Conservation (phyloP, 1,140 invertebrate species). For the Cyclargus thomasi region DNA sequence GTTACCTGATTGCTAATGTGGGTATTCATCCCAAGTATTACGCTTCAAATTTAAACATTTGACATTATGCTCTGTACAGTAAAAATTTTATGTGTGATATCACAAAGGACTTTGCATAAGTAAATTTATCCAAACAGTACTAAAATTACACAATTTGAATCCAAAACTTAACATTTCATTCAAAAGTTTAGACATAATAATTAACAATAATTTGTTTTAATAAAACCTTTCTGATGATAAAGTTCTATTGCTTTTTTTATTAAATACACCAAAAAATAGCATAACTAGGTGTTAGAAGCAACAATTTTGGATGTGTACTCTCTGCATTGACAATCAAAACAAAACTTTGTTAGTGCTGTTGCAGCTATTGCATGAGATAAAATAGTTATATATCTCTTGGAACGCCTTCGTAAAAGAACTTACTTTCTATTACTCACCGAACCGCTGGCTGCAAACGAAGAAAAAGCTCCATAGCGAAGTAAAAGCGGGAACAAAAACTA, state of each 20-base stretch:
- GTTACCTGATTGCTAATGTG: no score
- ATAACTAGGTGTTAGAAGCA: not conserved
- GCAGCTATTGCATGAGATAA: not conserved
- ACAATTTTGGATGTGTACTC: slow-evolving; percentile 10
- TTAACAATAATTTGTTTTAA: no score
- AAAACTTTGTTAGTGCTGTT: slow-evolving; percentile 19
- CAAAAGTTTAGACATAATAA: no score
- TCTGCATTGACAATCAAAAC: slow-evolving; percentile 20
- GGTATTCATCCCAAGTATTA: no score
- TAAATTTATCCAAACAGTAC: not conserved
- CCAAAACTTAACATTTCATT: not conserved
- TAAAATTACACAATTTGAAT: not conserved
- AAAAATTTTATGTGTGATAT: not conserved
- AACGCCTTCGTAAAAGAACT: slow-evolving; percentile 48
- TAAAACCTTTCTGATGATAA: not conserved
- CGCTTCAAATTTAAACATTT: no score
- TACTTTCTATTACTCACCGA: slow-evolving; percentile 69
- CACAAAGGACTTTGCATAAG: not conserved
- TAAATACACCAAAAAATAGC: not conserved
- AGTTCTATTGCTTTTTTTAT: not conserved
- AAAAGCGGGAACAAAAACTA: slow-evolving; percentile 71
- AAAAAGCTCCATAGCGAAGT: slow-evolving; percentile 38
- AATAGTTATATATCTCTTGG: slow-evolving; percentile 35
- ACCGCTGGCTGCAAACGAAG: slow-evolving; percentile 43
- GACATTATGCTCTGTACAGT: not conserved